Evolutionary conservation across 1,140 invertebrate genomes (phyloP).

Genomic region (Drosophila paulistorum): DNA sequence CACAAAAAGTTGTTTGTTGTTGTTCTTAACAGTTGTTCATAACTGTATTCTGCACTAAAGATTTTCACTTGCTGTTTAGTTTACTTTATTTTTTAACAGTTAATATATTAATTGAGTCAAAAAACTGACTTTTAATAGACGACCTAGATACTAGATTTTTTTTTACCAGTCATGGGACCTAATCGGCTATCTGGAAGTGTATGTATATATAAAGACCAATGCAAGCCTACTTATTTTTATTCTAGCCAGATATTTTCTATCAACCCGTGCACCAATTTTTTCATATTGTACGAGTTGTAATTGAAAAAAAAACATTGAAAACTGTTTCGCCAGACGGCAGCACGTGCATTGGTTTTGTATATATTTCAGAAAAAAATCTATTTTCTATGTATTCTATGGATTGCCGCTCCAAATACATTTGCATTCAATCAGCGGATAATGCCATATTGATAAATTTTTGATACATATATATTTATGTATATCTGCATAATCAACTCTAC

Average conservation of each 20-base stretch:
- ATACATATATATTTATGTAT: slow-evolving; percentile 27
- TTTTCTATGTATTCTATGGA: slow-evolving; percentile 58
- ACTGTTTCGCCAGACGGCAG: neutral
- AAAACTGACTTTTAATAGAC: too few species aligned
- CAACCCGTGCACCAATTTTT: slow-evolving; percentile 1
- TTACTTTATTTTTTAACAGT: too few species aligned
- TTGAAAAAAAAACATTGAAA: slow-evolving; percentile 17
- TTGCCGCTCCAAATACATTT: slow-evolving; percentile 71
- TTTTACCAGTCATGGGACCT: too few species aligned
- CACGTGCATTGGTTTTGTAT: slow-evolving; percentile 6
- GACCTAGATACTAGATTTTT: too few species aligned
- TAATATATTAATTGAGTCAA: too few species aligned
- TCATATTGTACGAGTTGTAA: slow-evolving; percentile 6
- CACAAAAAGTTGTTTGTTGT: too few species aligned
- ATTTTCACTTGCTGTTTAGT: too few species aligned
- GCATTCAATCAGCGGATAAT: slow-evolving; percentile 68
- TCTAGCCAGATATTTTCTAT: neutral
- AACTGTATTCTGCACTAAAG: too few species aligned
- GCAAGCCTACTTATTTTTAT: too few species aligned
- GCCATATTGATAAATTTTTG: slow-evolving; percentile 26
- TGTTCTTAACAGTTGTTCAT: too few species aligned
- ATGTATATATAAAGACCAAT: too few species aligned
- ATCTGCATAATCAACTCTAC: slow-evolving; percentile 24
- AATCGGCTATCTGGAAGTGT: too few species aligned
- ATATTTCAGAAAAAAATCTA: slow-evolving; percentile 19